Evolutionary conservation across 2,888 invertebrate genomes (phyloP).

Genomic region (Elgonia sp.): DNA sequence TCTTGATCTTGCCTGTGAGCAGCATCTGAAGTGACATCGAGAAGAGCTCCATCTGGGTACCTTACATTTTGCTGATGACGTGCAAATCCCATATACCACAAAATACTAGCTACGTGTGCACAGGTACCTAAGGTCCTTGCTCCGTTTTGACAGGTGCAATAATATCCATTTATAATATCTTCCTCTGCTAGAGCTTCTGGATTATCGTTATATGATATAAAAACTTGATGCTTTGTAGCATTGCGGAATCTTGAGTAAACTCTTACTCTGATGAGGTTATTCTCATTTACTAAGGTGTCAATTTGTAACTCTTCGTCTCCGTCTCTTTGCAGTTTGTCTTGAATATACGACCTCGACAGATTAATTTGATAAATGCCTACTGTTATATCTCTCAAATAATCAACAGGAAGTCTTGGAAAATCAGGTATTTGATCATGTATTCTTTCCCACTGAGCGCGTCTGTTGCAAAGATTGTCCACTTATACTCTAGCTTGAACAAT

Average conservation of each 20-base stretch:
- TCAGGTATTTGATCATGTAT: constrained; percentile 33
- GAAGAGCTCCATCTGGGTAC: constrained; percentile 21
- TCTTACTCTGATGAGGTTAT: constrained; percentile 46
- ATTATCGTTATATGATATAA: constrained; percentile 13
- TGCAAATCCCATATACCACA: constrained; percentile 24
- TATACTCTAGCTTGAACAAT: constrained; percentile 57
- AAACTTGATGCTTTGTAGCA: constrained; percentile 30
- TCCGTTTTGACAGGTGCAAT: constrained; percentile 16
- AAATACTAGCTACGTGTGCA: constrained; percentile 21
- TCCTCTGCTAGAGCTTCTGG: not conserved
- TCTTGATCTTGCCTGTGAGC: constrained; percentile 15
- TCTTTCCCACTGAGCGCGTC: constrained; percentile 49
- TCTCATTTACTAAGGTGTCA: constrained; percentile 33
- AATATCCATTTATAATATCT: constrained; percentile 6
- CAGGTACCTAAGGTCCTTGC: constrained; percentile 24
- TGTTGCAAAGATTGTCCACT: constrained; percentile 41
- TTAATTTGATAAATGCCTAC: constrained; percentile 50
- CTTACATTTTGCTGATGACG: constrained; percentile 3
- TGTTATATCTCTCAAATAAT: constrained; percentile 46
- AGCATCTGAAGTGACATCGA: not conserved
- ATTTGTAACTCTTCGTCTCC: constrained; percentile 51
- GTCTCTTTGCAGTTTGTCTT: constrained; percentile 56
- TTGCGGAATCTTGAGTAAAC: constrained; percentile 46
- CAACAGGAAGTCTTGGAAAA: constrained; percentile 46
- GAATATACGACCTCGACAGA: constrained; percentile 33